A percentile compares a stretch with the other conserved stretches of the same genome.
phyloP scores from a whole-genome alignment of 92 coral and sea anemone species.

The Phenganax stokvisi region DNA sequence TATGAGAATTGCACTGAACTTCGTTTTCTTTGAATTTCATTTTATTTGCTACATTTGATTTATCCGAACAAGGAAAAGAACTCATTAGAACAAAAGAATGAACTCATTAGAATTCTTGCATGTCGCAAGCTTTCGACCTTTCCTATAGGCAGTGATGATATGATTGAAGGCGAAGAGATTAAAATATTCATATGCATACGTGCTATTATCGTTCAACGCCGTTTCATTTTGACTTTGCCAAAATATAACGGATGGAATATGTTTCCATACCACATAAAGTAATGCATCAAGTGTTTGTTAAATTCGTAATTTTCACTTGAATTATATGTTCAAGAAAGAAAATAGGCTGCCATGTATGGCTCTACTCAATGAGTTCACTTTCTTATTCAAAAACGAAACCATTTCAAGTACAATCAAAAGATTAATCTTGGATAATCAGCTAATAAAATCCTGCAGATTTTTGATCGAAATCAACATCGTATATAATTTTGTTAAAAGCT shows the following conservation, averaged over 20 bases:
- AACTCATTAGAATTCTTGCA: not conserved
- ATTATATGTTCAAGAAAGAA: too few relatives aligned
- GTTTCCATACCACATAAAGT: not conserved
- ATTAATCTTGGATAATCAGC: constrained; percentile 3
- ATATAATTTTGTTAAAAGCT: not conserved
- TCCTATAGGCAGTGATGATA: not conserved
- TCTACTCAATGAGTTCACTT: not conserved
- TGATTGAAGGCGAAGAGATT: not conserved
- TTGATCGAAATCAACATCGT: not conserved
- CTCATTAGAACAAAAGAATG: not conserved
- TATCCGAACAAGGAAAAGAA: not conserved
- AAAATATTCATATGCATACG: not conserved
- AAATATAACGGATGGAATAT: not conserved
- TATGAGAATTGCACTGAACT: not conserved
- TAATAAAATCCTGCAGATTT: not conserved
- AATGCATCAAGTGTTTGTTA: not conserved
- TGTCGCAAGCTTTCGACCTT: not conserved
- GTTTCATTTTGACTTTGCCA: not conserved
- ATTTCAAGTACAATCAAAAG: not conserved
- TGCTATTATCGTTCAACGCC: not conserved
- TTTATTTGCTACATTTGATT: constrained; percentile 1
- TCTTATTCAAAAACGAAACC: not conserved
- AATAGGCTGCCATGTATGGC: too few relatives aligned
- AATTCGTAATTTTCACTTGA: not conserved
- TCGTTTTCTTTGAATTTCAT: not conserved